Evolutionary conservation across 2,797 vertebrate genomes (phyloP).

Genomic region (Lagocephalus sceleratus): DNA sequence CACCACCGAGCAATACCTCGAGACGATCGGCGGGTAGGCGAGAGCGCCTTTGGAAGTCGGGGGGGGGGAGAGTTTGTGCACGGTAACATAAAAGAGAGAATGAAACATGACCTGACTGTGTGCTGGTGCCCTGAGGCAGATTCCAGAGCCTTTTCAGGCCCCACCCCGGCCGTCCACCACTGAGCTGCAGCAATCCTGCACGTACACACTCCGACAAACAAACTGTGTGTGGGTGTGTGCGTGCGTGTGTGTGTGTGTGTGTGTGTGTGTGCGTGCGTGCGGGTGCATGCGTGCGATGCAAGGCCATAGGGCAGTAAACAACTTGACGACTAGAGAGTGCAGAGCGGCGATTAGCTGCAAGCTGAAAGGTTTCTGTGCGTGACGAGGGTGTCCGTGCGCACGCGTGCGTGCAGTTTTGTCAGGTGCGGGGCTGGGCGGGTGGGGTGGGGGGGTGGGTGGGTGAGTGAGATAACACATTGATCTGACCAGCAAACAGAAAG

Average conservation of each 20-base stretch:
- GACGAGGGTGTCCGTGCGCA: neutral
- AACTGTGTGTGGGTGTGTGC: conserved; percentile 40
- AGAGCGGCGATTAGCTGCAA: conserved; percentile 41
- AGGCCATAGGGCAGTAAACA: conserved; percentile 57
- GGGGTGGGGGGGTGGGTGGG: conserved; percentile 11
- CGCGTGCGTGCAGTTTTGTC: neutral
- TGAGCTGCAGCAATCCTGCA: conserved; percentile 56
- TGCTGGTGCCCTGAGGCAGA: conserved; percentile 40
- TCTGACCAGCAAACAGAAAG: conserved; percentile 39
- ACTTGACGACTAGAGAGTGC: conserved; percentile 45
- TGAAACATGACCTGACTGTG: conserved; percentile 56
- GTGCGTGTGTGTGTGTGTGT: neutral
- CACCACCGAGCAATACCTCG: neutral
- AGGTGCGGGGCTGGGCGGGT: conserved; percentile 8
- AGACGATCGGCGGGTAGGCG: conserved; percentile 5
- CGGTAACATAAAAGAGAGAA: conserved; percentile 3
- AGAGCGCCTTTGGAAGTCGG: conserved; percentile 8
- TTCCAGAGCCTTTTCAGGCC: conserved; percentile 46
- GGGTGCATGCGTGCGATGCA: conserved; percentile 6
- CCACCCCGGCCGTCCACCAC: conserved; percentile 58
- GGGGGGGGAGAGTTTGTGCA: conserved; percentile 6
- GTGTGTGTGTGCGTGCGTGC: neutral
- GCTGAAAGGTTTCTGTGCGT: conserved; percentile 16
- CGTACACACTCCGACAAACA: conserved; percentile 62
- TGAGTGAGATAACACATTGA: conserved; percentile 36